Percentiles rank a stretch among this genome's conserved stretches.
Evolutionary conservation across 2,888 invertebrate genomes (phyloP).

Genomic region (Cosmia trapezina): DNA sequence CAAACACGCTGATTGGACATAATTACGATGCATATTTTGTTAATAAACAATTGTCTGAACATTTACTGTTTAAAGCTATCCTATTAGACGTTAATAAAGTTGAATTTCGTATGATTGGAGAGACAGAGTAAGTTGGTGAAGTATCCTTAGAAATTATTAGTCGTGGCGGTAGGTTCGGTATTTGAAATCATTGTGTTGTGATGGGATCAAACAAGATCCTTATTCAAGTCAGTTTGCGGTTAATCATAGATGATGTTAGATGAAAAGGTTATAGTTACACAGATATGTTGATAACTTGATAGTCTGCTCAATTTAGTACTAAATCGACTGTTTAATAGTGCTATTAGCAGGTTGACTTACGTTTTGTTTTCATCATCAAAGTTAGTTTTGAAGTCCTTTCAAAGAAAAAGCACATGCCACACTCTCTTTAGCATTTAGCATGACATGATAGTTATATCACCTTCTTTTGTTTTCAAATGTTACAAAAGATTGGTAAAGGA

Average conservation of each 20-base stretch:
- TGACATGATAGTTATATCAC: background rate
- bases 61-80: constrained; percentile 16
- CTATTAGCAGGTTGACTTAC: constrained; percentile 1
- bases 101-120: constrained; percentile 21
- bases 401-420: background rate
- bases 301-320: constrained; percentile 2
- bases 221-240: constrained; percentile 40
- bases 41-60: constrained; percentile 71
- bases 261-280: constrained; percentile 28
- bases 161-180: constrained; percentile 55
- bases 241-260: constrained; percentile 35
- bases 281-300: background rate
- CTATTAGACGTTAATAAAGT: constrained; percentile 33
- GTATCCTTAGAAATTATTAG: constrained; percentile 55
- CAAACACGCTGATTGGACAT: constrained; percentile 86
- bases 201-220: constrained; percentile 58
- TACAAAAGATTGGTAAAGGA: background rate
- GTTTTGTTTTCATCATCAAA: constrained; percentile 3
- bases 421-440: too few species aligned
- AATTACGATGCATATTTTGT: constrained; percentile 89
- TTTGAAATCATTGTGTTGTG: constrained; percentile 62
- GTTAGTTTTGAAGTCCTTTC: too few species aligned
- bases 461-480: background rate
- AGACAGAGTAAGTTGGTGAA: constrained; percentile 33
- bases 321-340: constrained; percentile 20